Base-by-base conservation (phyloP, 2,888 invertebrate genomes). In the Chrysotoxum bicinctum region DNA sequence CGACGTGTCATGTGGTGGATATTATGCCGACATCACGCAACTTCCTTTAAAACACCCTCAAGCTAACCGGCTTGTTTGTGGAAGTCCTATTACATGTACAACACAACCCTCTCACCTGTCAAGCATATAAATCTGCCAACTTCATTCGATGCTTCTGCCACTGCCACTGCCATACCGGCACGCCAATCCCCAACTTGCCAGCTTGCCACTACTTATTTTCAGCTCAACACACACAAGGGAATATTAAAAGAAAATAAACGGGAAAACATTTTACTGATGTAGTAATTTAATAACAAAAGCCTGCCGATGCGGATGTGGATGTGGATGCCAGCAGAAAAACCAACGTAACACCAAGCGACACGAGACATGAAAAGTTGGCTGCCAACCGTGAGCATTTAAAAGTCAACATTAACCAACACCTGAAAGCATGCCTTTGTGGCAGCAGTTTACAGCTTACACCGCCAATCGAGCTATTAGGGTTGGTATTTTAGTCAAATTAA, bases 401-500 rank as follows among this genome's bases (percentile, higher is more conserved):
- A 83, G 69, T 74, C 64, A 79, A 77, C 68, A 73, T 73, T 68
- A 77, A 78, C 83, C 60, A 69, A 79, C 80, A 79, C 70, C 70
- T 70, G 54, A 56, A 19, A 52, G 70, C 43, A 73, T 77, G 48
- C 62, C 68, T 35, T 77, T 66, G 60, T 60, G 66, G 64, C 50
- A 30, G 26, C 26, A 26, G 43, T 9, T 45, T 40, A 40, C 21
- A 43, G 37, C 78, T 78, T 73, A 78, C 69, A 74, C 79, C 79
- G 48, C 79, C 83, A 78, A 79, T 74, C 40, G 62, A 26, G 32
- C 66, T 64, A 64, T 79, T 66, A 60, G 45, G 66, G 56, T 26
- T 68, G 68, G 70, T 64, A 80, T 80, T 75, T 54, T 26, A 84
- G 70, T 58, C 66, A 84, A 84, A 84, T 84, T 84, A 80, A 79